phyloP scores from a whole-genome alignment of 2,797 vertebrate species.

The Hoplostethus mediterraneus region DNA sequence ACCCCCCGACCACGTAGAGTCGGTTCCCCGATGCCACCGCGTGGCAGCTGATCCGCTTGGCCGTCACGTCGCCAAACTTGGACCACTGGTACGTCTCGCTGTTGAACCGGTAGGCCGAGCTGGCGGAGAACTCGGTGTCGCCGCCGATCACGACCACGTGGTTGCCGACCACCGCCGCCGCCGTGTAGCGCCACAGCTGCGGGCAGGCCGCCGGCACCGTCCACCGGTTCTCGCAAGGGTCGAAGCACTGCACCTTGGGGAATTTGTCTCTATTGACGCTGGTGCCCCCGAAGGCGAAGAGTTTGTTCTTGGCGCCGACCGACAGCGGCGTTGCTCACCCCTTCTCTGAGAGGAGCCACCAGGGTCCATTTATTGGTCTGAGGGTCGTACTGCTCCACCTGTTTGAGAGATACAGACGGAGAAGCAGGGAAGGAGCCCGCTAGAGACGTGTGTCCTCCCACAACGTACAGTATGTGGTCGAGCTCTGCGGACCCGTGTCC shows the following conservation, averaged over 20 bases:
- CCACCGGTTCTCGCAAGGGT: constrained; percentile 89
- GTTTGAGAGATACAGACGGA: constrained; percentile 90
- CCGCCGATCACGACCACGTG: constrained; percentile 89
- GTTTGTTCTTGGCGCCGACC: constrained; percentile 90
- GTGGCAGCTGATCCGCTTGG: constrained; percentile 89
- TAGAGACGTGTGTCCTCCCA: constrained; percentile 89
- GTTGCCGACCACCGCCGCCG: constrained; percentile 87
- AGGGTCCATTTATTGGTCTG: constrained; percentile 90
- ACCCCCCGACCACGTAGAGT: constrained; percentile 90
- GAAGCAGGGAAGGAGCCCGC: constrained; percentile 89
- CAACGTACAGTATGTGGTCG: constrained; percentile 87
- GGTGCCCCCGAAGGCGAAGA: constrained; percentile 90
- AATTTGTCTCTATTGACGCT: constrained; percentile 88
- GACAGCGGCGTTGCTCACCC: constrained; percentile 90
- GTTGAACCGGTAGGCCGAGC: constrained; percentile 90
- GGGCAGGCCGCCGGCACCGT: constrained; percentile 87
- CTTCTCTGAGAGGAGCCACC: constrained; percentile 89
- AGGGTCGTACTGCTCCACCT: constrained; percentile 91
- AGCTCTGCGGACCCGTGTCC: constrained; percentile 90
- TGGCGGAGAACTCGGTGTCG: constrained; percentile 90
- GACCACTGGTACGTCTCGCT: constrained; percentile 92
- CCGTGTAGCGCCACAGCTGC: constrained; percentile 90
- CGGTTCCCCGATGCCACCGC: constrained; percentile 89
- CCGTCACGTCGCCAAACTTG: constrained; percentile 88
- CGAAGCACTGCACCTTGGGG: constrained; percentile 91